Percentiles rank a stretch among this genome's conserved stretches.
Conservation (phyloP, 2,888 invertebrate genomes). For the Plebejus melissa region DNA sequence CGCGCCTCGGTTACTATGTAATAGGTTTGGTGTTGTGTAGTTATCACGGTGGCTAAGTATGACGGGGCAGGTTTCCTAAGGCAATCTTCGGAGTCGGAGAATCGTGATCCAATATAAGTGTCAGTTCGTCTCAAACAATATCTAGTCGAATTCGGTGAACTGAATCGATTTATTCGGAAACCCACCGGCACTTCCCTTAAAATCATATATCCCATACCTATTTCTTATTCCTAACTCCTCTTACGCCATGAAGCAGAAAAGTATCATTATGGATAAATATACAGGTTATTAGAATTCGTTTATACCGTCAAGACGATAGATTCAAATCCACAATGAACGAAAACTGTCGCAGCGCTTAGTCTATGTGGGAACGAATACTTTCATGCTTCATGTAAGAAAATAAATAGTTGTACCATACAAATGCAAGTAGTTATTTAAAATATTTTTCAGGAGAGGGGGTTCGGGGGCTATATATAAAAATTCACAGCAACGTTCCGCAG, state of each 20-base stretch:
- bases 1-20: slow-evolving; percentile 64
- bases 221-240: slow-evolving; percentile 70
- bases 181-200: slow-evolving; percentile 62
- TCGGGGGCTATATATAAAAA: slow-evolving; percentile 57
- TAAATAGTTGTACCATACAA: slow-evolving; percentile 59
- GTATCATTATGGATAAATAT: slow-evolving; percentile 71
- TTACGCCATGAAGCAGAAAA: slow-evolving; percentile 76
- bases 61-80: slow-evolving; percentile 24
- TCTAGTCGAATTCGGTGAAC: slow-evolving; percentile 4
- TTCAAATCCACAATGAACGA: slow-evolving; percentile 65
- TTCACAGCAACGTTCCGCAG: slow-evolving; percentile 65
- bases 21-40: slow-evolving; percentile 53
- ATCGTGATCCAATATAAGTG: slow-evolving; percentile 19
- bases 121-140: slow-evolving; percentile 24
- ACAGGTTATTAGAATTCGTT: slow-evolving; percentile 59
- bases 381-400: slow-evolving; percentile 72
- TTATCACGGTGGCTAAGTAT: slow-evolving; percentile 42
- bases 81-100: slow-evolving; percentile 6
- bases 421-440: slow-evolving; percentile 55
- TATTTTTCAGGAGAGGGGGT: slow-evolving; percentile 44
- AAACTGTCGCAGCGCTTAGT: slow-evolving; percentile 40
- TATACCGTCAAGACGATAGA: slow-evolving; percentile 67
- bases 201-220: slow-evolving; percentile 64
- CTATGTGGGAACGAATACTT: slow-evolving; percentile 56
- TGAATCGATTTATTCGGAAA: slow-evolving; percentile 44